Evolutionary conservation across 2,888 invertebrate species (phyloP), one percentile per base, ranked within the genome.

Genomic region (Rhamphomyia laevipes): DNA sequence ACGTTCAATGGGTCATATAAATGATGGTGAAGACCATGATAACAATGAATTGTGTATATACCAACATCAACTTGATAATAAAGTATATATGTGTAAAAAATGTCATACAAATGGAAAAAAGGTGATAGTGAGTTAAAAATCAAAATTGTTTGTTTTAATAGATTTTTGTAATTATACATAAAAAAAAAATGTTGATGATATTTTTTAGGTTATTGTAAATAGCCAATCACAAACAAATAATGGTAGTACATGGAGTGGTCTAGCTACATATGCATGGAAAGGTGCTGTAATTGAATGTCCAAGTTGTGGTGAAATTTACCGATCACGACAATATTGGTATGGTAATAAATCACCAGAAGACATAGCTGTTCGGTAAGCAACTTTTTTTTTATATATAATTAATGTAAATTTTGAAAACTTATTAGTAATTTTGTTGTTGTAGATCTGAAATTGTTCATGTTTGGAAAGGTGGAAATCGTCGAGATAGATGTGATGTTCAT

Each of bases 281-380:
- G 86, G 87, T 61, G 83, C 82, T 60, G 77, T 84, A 1, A 78
- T 88, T 51, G 84, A 86, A 61, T 89, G 88, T 67, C 77, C 78
- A 13, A 76, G 78, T 58, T 87, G 68, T 49, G 70, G 69, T 2
- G 69, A 70, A 53, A 67, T 70, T 47, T 81, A 78, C 62, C 74
- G 84, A 41, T 83, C 84, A 58, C 74, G 86, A 21, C 81, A 87
- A 62, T 82, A 81, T 64, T 89, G 87, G 88, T 86, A 81, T 63
- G 86, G 86, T 6, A 87, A 88, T 61, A 79, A 80, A 57, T 76
- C 79, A 52, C 84, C 86, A 1, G 84, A 84, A 63, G 78, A 81
- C 53, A 68, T 73, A 27, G 81, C 80, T 12, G 82, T 86, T 13
- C 59, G 64, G 65, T 65, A 55, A 54, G 55, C 52, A 23, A 37